Conservation (phyloP, 2,888 invertebrate genomes). For the Cephus rjabovi region DNA sequence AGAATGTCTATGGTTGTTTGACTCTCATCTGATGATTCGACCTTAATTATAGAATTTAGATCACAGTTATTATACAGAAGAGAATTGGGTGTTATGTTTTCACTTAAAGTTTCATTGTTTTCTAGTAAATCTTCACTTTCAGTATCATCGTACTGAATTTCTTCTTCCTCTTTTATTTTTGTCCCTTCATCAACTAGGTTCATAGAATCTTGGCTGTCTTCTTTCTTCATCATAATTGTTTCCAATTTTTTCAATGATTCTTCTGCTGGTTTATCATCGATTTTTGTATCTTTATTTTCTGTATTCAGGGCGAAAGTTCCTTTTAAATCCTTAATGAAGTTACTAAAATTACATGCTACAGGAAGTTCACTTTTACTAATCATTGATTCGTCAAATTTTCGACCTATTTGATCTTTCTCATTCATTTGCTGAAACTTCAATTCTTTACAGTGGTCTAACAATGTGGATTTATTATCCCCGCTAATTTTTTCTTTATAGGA, state of each 20-base stretch:
- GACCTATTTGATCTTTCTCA: not conserved
- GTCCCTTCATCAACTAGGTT: not conserved
- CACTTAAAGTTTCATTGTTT: not conserved
- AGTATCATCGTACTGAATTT: not conserved
- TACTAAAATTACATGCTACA: not conserved
- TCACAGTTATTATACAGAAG: not conserved
- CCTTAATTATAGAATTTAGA: slow-evolving; percentile 49
- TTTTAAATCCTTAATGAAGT: not conserved
- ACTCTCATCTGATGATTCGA: slow-evolving; percentile 62
- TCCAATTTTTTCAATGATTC: not conserved
- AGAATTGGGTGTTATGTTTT: not conserved
- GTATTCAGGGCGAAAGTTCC: not conserved
- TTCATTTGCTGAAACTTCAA: not conserved
- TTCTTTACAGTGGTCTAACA: not conserved
- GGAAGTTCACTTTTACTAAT: not conserved
- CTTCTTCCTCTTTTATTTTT: not conserved
- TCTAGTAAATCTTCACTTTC: not conserved
- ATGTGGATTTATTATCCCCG: not conserved
- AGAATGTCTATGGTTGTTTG: slow-evolving; percentile 60
- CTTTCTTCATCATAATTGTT: not conserved
- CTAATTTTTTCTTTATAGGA: not conserved
- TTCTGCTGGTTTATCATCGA: not conserved
- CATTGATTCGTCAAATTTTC: not conserved
- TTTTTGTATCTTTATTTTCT: not conserved
- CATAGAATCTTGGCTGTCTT: not conserved